phyloP scores from a whole-genome alignment of 2,888 invertebrate genomes.

The Lithophane socia region DNA sequence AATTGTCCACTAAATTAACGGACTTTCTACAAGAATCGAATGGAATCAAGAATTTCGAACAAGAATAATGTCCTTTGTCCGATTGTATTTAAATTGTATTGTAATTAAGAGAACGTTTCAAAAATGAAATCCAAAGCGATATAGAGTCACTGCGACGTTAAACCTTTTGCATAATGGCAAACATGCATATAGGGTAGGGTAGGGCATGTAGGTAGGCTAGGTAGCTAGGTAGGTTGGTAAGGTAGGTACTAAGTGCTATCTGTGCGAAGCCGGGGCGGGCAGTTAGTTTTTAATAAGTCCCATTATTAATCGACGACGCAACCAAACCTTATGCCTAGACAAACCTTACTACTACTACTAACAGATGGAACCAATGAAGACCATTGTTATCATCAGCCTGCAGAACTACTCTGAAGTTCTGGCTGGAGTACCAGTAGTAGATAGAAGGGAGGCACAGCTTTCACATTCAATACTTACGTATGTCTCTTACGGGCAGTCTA shows the following conservation, averaged over 20 bases:
- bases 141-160: slow-evolving; percentile 4
- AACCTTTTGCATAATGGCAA: neutral
- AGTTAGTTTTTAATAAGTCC: too few relatives aligned
- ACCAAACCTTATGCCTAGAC: neutral
- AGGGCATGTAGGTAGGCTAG: too few relatives aligned
- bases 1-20: neutral
- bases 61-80: neutral
- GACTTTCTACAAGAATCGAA: neutral
- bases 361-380: slow-evolving; percentile 1
- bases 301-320: too few relatives aligned
- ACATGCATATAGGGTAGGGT: neutral
- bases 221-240: too few relatives aligned
- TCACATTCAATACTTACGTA: slow-evolving; percentile 17
- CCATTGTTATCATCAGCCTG: neutral
- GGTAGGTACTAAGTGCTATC: too few relatives aligned
- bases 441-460: neutral
- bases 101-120: neutral
- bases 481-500: neutral
- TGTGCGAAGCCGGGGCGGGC: too few relatives aligned
- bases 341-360: neutral
- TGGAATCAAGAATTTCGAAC: too few relatives aligned
- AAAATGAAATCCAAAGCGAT: slow-evolving; percentile 10
- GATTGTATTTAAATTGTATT: slow-evolving; percentile 20
- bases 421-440: too few relatives aligned
- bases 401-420: neutral